Evolutionary conservation across 2,888 invertebrate genomes (phyloP).

Genomic region (Thecocarcelia acutangulata): DNA sequence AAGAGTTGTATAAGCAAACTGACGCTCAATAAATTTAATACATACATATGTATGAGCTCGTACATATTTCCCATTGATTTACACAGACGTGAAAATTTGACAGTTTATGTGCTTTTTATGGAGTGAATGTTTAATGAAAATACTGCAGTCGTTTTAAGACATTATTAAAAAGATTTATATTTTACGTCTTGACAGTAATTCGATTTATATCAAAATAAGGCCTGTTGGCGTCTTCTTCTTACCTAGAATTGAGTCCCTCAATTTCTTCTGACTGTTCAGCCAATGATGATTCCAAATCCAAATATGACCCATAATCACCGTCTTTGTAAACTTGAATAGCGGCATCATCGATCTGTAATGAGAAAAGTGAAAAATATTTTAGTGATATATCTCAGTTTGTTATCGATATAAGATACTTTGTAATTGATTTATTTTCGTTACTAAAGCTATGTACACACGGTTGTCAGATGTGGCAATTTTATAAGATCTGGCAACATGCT

Average conservation of each 20-base stretch:
- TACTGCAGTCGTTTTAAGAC: neutral
- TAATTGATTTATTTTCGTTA: too few relatives aligned
- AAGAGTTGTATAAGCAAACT: slow-evolving; percentile 13
- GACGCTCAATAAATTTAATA: neutral
- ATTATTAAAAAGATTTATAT: neutral
- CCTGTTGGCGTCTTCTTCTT: slow-evolving; percentile 79
- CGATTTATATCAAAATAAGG: neutral
- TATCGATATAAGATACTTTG: too few relatives aligned
- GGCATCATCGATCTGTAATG: slow-evolving; percentile 96
- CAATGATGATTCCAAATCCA: slow-evolving; percentile 97
- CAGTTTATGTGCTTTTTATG: slow-evolving; percentile 1
- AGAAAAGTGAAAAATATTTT: slow-evolving; percentile 10
- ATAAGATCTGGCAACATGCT: too few relatives aligned
- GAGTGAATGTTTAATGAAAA: neutral
- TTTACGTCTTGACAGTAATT: neutral
- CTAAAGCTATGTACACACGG: too few relatives aligned
- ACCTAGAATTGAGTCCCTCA: slow-evolving; percentile 97
- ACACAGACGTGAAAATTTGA: slow-evolving; percentile 23
- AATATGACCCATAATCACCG: slow-evolving; percentile 97
- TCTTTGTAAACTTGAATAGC: slow-evolving; percentile 98
- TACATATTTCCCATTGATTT: slow-evolving; percentile 41
- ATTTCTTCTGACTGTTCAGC: slow-evolving; percentile 98
- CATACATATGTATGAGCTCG: slow-evolving; percentile 13
- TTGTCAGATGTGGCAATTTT: too few relatives aligned
- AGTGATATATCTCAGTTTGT: neutral